Evolutionary conservation across 2,797 vertebrate species (phyloP).

Genomic region (Gallinago solitaria): DNA sequence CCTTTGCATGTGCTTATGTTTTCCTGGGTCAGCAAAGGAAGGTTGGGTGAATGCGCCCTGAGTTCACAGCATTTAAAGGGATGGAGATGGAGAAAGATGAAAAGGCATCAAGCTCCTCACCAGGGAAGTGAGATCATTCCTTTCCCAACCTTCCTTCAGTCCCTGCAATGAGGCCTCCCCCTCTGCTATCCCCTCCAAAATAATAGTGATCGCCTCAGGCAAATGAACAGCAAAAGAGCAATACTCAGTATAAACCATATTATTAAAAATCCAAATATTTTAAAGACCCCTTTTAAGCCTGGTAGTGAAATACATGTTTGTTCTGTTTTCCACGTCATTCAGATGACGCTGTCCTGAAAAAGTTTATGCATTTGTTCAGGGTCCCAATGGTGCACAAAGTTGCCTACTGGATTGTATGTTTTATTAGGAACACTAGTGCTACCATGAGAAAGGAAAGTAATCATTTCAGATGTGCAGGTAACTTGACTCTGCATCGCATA

Average conservation of each 20-base stretch:
- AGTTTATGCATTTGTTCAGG: neutral
- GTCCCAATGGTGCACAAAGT: neutral
- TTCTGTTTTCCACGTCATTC: neutral
- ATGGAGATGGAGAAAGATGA: neutral
- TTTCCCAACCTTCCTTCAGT: neutral
- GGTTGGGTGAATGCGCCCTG: rapidly evolving
- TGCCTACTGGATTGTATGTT: neutral
- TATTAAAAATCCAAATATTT: neutral
- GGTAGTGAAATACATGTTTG: neutral
- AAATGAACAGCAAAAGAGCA: neutral
- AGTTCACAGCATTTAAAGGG: neutral
- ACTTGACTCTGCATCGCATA: neutral
- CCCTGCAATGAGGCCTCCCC: neutral
- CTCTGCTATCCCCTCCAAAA: neutral
- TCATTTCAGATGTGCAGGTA: neutral
- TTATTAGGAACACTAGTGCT: neutral
- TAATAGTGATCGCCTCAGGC: neutral
- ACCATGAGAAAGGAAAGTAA: neutral
- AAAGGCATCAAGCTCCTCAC: neutral
- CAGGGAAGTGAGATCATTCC: neutral
- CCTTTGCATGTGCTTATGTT: neutral
- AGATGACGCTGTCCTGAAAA: neutral
- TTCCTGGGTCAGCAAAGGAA: neutral
- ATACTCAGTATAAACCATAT: neutral
- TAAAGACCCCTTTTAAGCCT: neutral